A percentile compares a stretch with the other conserved stretches of the same genome.
phyloP scores from a whole-genome alignment of 2,113 vertebrate genomes.

The Phylloscopus whistleri region DNA sequence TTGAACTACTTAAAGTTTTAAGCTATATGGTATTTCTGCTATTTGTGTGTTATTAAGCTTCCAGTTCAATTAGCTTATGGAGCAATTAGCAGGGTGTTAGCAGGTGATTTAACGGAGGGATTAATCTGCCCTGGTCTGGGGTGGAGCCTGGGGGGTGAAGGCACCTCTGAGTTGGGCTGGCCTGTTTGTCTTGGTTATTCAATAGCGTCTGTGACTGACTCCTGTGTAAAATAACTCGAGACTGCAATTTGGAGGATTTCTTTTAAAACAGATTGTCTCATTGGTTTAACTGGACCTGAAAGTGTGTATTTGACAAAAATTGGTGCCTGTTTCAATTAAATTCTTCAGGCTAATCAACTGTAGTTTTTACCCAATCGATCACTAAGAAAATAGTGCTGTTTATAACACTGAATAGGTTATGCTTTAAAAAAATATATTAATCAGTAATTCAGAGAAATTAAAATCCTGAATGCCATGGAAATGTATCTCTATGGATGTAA shows the following conservation, averaged over 20 bases:
- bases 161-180: neutral
- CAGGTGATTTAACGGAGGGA: neutral
- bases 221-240: neutral
- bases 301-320: neutral
- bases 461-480: neutral
- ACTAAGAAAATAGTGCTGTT: neutral
- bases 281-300: neutral
- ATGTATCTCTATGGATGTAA: neutral
- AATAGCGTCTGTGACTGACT: neutral
- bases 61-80: neutral
- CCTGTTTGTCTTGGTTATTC: neutral
- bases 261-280: neutral
- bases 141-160: neutral
- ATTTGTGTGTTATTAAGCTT: neutral
- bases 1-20: neutral
- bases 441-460: conserved; percentile 8
- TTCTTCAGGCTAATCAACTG: neutral
- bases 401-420: neutral
- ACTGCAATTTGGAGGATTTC: neutral
- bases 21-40: neutral
- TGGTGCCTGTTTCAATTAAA: neutral
- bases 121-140: neutral
- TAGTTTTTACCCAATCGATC: neutral
- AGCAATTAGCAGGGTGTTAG: conserved; percentile 2
- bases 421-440: neutral